Conservation (phyloP, 2,113 vertebrate species). For the Pionites leucogaster region DNA sequence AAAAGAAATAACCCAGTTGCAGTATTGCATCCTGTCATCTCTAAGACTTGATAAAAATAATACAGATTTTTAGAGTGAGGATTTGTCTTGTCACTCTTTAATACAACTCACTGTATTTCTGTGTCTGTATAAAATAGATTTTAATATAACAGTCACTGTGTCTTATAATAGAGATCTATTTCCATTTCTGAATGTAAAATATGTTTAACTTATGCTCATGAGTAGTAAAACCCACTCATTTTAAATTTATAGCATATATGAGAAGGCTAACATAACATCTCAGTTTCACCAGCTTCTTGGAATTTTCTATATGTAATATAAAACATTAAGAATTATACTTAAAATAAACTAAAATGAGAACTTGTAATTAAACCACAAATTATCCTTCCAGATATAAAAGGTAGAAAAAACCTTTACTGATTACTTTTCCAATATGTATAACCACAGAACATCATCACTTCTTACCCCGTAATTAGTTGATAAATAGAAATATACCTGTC, state of each 20-base stretch:
- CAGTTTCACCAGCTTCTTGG: neutral
- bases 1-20: neutral
- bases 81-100: neutral
- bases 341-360: neutral
- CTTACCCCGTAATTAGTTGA: neutral
- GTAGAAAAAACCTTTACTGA: neutral
- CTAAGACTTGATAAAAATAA: neutral
- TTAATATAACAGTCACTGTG: neutral
- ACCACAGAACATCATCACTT: neutral
- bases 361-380: neutral
- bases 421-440: neutral
- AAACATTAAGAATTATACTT: neutral
- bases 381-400: neutral
- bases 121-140: neutral
- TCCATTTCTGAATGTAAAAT: neutral
- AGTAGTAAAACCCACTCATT: rapidly evolving
- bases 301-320: neutral
- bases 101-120: neutral
- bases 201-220: neutral
- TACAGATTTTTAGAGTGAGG: neutral
- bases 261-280: neutral
- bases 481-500: neutral
- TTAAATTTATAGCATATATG: neutral
- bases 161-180: neutral
- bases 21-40: neutral